Conservation (phyloP, 2,113 vertebrate species). For the Asarcornis scutulata region DNA sequence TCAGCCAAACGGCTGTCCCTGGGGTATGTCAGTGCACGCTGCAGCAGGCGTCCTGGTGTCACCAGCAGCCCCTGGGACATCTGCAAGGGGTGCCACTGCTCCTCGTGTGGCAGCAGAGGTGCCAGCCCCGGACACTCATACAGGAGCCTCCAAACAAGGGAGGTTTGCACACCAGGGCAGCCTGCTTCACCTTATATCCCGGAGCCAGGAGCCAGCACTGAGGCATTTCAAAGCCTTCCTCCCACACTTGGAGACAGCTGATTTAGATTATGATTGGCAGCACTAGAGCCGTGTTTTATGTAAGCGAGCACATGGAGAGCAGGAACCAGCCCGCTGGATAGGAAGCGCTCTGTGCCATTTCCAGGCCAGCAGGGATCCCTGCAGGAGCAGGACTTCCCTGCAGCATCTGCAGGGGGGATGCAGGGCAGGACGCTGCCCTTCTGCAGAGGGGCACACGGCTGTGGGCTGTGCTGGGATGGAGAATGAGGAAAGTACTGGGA, state of each 20-base stretch:
- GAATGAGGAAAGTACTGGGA: neutral
- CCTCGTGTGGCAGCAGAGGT: neutral
- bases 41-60: neutral
- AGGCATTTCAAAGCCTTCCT: neutral
- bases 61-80: neutral
- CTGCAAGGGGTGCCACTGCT: neutral
- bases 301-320: neutral
- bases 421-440: accelerated
- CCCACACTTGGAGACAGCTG: neutral
- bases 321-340: neutral
- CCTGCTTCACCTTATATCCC: neutral
- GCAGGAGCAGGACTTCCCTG: neutral
- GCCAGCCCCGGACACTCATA: neutral
- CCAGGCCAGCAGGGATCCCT: neutral
- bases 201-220: neutral
- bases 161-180: neutral
- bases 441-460: neutral
- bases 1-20: accelerated
- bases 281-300: neutral
- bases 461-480: neutral
- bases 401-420: neutral
- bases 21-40: neutral
- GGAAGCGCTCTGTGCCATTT: neutral
- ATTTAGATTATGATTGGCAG: neutral
- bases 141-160: neutral